A percentile compares a stretch with the other conserved stretches of the same genome.
Conservation (phyloP, 2,797 vertebrate genomes). For the Petrocephalus sullivani region DNA sequence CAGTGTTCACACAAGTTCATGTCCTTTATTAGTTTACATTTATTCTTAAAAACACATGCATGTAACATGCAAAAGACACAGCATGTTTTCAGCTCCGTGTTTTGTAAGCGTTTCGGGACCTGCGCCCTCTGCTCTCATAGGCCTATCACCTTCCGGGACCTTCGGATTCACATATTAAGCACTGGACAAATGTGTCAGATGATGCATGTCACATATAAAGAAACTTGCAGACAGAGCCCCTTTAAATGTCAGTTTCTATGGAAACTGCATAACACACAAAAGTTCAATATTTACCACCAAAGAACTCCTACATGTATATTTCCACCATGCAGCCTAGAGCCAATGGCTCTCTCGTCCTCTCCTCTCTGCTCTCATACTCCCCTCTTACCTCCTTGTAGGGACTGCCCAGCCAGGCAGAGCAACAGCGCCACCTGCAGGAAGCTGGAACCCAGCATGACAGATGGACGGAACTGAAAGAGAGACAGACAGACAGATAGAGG, state of each 20-base stretch:
- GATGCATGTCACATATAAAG: background rate
- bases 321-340: background rate
- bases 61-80: no score
- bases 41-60: background rate
- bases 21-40: background rate
- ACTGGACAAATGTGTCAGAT: background rate
- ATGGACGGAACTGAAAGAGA: slow-evolving; percentile 23
- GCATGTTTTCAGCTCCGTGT: no score
- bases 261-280: background rate
- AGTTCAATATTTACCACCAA: background rate
- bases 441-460: slow-evolving; percentile 55
- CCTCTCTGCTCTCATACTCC: background rate
- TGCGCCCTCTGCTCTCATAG: background rate
- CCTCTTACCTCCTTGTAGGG: slow-evolving; percentile 68
- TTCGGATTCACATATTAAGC: background rate
- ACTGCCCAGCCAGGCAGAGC: slow-evolving; percentile 60
- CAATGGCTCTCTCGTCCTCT: background rate
- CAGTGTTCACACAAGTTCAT: background rate
- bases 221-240: background rate
- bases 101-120: no score
- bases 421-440: slow-evolving; percentile 64
- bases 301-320: background rate
- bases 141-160: background rate
- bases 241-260: background rate
- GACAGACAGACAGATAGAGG: slow-evolving; percentile 20